Evolutionary conservation across 2,888 invertebrate species (phyloP).

Genomic region (Drosophila hawaiiensis): DNA sequence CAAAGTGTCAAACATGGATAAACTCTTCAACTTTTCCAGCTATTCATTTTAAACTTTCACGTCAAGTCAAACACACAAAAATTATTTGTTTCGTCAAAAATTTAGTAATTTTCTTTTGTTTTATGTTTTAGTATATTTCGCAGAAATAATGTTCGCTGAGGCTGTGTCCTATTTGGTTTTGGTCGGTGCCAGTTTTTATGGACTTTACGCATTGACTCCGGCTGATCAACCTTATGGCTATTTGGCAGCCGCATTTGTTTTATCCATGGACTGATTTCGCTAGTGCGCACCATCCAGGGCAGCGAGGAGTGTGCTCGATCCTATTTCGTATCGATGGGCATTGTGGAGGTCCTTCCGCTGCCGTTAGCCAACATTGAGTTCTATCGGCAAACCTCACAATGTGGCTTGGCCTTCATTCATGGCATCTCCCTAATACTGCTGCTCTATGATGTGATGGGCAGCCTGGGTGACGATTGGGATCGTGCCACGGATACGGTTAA

Average conservation of each 20-base stretch:
- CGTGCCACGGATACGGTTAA: conserved; percentile 53
- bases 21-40: fast-evolving
- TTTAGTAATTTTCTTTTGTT: not conserved
- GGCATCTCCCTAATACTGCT: conserved; percentile 67
- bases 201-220: conserved; percentile 51
- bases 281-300: conserved; percentile 33
- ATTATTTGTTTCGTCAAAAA: not conserved
- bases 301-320: conserved; percentile 26
- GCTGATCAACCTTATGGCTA: conserved; percentile 62
- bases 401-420: conserved; percentile 66
- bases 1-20: too few species aligned
- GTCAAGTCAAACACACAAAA: not conserved
- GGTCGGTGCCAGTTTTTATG: conserved; percentile 56
- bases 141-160: not conserved
- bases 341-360: conserved; percentile 67
- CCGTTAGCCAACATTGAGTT: conserved; percentile 76
- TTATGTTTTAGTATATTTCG: not conserved
- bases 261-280: conserved; percentile 64
- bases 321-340: conserved; percentile 46
- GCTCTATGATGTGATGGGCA: conserved; percentile 65
- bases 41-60: not conserved
- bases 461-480: conserved; percentile 57
- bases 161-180: conserved; percentile 37
- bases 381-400: conserved; percentile 53
- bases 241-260: conserved; percentile 61